phyloP scores from a whole-genome alignment of 2,888 invertebrate genomes.

The Melieria omissa region DNA sequence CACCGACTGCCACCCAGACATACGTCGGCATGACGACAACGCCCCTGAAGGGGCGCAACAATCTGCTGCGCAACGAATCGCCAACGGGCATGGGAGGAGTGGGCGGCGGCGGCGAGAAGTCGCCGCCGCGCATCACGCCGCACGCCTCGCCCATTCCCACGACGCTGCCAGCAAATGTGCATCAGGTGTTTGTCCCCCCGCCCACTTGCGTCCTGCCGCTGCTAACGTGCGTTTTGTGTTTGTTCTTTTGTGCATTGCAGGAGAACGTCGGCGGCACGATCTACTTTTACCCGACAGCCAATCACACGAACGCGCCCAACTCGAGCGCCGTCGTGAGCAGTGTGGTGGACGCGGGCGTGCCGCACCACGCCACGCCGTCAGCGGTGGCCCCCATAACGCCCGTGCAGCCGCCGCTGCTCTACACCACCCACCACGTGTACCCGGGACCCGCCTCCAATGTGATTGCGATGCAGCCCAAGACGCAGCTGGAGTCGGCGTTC shows the following conservation, averaged over 20 bases:
- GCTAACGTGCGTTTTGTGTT: neutral
- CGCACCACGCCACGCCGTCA: conserved; percentile 56
- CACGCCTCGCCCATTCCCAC: conserved; percentile 67
- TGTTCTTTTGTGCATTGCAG: conserved; percentile 63
- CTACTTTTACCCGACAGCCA: conserved; percentile 85
- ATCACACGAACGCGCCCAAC: conserved; percentile 67
- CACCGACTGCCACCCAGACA: conserved; percentile 42
- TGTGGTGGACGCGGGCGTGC: conserved; percentile 53
- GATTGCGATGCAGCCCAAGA: conserved; percentile 65
- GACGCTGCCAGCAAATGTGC: conserved; percentile 63
- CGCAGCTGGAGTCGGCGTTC: conserved; percentile 73
- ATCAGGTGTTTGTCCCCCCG: conserved; percentile 57
- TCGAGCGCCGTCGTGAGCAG: conserved; percentile 59
- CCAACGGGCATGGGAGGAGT: conserved; percentile 50
- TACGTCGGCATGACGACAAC: conserved; percentile 60
- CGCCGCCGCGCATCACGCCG: conserved; percentile 68
- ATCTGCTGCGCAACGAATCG: conserved; percentile 61
- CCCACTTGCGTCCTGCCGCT: neutral
- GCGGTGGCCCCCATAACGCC: conserved; percentile 56
- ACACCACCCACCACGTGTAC: conserved; percentile 66
- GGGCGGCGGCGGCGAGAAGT: conserved; percentile 61
- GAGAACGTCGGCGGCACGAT: conserved; percentile 95
- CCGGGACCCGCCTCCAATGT: conserved; percentile 67
- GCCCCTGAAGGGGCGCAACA: conserved; percentile 58
- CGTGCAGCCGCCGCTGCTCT: conserved; percentile 57